Percentiles rank a stretch among this genome's conserved stretches.
Evolutionary conservation across 2,113 vertebrate genomes (phyloP).

Genomic region (Fukomys damarensis): DNA sequence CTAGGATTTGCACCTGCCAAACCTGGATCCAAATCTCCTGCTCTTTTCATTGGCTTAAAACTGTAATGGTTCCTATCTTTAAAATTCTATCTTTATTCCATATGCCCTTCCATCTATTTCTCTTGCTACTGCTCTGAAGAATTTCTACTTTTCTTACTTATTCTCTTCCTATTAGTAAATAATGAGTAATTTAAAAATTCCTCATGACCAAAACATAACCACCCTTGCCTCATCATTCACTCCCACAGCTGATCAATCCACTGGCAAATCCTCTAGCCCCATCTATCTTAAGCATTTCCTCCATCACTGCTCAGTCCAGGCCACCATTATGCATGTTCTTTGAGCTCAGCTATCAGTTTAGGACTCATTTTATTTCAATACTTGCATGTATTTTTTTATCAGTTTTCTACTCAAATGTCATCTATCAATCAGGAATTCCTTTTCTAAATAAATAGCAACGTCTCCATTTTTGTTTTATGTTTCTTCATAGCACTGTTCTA

Average conservation of each 20-base stretch:
- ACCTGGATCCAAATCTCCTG: neutral
- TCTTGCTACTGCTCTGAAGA: slow-evolving; percentile 10
- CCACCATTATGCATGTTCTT: neutral
- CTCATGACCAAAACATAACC: neutral
- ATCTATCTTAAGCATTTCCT: neutral
- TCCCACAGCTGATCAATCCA: neutral
- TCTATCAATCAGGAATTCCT: neutral
- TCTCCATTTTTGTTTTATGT: neutral
- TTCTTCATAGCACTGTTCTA: neutral
- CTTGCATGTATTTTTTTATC: neutral
- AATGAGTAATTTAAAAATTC: neutral
- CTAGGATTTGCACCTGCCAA: neutral
- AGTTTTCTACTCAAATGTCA: neutral
- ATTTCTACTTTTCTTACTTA: neutral
- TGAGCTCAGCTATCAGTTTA: neutral
- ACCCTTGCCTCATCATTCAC: neutral
- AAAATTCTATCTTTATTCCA: neutral
- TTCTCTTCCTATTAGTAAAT: neutral
- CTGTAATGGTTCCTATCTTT: neutral
- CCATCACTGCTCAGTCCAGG: neutral
- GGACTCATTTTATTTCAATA: neutral
- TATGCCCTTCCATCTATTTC: neutral
- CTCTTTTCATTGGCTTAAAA: slow-evolving; percentile 15
- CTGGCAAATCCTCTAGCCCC: neutral
- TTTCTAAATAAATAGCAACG: slow-evolving; percentile 24